Percentiles rank a stretch among this genome's conserved stretches.
Conservation (phyloP, 2,797 vertebrate species). For the Champsocephalus gunnari region DNA sequence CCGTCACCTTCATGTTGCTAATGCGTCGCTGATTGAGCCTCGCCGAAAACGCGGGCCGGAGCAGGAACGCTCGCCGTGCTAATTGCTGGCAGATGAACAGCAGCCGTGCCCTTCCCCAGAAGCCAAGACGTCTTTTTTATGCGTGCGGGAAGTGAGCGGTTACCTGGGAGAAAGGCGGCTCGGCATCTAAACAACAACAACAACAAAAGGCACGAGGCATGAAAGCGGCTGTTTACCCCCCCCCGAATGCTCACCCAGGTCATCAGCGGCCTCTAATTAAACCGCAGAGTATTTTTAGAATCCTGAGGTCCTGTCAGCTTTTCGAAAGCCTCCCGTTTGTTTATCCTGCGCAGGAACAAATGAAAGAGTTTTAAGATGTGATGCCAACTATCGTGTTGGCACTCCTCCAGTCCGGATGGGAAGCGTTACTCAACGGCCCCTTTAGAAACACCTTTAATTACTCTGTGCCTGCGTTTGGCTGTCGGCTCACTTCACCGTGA, state of each 20-base stretch:
- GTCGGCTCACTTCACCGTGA: conserved; percentile 35
- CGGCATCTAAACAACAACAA: conserved; percentile 62
- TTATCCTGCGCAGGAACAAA: conserved; percentile 72
- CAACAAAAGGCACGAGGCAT: conserved; percentile 59
- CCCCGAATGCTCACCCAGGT: conserved; percentile 61
- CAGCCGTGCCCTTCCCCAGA: conserved; percentile 36
- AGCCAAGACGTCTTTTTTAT: conserved; percentile 6
- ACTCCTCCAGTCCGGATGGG: conserved; percentile 69
- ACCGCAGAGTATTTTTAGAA: conserved; percentile 75
- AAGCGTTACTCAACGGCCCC: conserved; percentile 73
- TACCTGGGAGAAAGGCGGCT: conserved; percentile 56
- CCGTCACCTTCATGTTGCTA: conserved; percentile 30
- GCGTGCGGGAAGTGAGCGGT: conserved; percentile 36
- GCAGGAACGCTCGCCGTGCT: conserved; percentile 47
- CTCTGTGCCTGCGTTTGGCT: conserved; percentile 51
- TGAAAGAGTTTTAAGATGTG: conserved; percentile 78
- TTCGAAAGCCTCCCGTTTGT: conserved; percentile 57
- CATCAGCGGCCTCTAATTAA: conserved; percentile 81
- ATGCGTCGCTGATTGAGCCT: conserved; percentile 45
- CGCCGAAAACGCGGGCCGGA: conserved; percentile 35
- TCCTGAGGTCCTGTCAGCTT: conserved; percentile 66
- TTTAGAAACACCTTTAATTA: conserved; percentile 82
- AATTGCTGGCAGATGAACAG: conserved; percentile 65
- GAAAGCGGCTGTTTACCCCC: conserved; percentile 67
- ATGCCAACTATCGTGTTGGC: conserved; percentile 79